These are phyloP conservation scores for Brachyptera risi DNA, from an alignment of 2,888 invertebrate genomes.

Conservation along the genomic window DNA sequence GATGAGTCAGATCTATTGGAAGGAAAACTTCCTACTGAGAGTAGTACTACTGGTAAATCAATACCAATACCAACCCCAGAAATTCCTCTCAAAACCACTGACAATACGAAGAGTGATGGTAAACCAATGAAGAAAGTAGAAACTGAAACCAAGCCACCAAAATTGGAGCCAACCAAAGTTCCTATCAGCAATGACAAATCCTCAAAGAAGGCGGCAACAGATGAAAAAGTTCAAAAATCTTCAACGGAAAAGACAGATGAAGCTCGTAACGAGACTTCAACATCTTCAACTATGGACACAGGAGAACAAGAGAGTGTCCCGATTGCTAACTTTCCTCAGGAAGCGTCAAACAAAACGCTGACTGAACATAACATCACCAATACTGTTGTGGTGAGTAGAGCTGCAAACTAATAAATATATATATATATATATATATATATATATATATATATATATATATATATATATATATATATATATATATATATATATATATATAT, in stretches of 20 bases:
- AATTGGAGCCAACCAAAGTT: neutral
- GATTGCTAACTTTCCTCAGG: constrained; percentile 5
- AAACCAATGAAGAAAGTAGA: constrained; percentile 5
- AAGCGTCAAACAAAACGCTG: constrained; percentile 10
- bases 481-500: too few species aligned
- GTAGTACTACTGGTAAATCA: too few species aligned
- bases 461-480: too few species aligned
- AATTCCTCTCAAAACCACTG: neutral
- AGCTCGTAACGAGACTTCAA: neutral
- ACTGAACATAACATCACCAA: constrained; percentile 6
- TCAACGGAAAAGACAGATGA: neutral
- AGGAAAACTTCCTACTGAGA: neutral
- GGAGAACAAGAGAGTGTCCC: neutral
- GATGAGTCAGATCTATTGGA: neutral
- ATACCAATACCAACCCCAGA: neutral
- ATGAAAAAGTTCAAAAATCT: neutral
- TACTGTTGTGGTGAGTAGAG: neutral
- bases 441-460: too few species aligned
- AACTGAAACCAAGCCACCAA: neutral
- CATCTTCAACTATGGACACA: neutral
- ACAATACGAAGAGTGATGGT: neutral
- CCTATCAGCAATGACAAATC: constrained; percentile 2
- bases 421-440: too few species aligned
- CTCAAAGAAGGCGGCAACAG: neutral
- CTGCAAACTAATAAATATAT: too few species aligned